Evolutionary conservation across 1,140 invertebrate genomes (phyloP).

Genomic region (Drosophila melanica): DNA sequence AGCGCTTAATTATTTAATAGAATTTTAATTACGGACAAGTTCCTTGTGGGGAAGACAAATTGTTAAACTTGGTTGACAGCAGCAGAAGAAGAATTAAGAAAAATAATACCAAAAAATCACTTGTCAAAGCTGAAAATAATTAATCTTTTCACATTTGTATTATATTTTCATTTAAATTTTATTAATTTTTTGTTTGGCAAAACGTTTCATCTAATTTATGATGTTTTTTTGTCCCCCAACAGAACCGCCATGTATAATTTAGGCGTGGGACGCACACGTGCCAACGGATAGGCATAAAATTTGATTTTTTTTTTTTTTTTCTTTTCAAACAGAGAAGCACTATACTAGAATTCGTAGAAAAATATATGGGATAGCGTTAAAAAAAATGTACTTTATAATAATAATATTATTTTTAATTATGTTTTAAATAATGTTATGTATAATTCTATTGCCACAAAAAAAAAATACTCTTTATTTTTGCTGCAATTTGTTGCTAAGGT

Average conservation of each 20-base stretch:
- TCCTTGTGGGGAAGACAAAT: neutral
- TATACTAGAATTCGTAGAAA: no score
- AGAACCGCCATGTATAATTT: neutral
- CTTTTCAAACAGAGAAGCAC: no score
- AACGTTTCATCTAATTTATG: neutral
- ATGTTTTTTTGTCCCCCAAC: neutral
- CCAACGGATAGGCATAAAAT: neutral
- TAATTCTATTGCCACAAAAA: no score
- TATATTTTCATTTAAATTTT: neutral
- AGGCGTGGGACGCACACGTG: slow-evolving; percentile 34
- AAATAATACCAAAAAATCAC: slow-evolving; percentile 13
- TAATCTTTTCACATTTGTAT: slow-evolving; percentile 19
- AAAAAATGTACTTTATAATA: no score
- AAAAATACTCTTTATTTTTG: no score
- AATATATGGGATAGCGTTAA: no score
- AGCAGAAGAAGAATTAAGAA: neutral
- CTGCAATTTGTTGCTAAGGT: no score
- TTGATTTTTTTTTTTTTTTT: neutral
- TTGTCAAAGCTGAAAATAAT: slow-evolving; percentile 30
- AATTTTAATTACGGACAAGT: neutral
- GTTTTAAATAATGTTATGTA: no score
- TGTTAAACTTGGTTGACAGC: neutral
- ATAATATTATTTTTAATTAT: no score
- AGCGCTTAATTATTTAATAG: no score
- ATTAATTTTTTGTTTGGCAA: slow-evolving; percentile 1